Evolutionary conservation across 2,888 invertebrate species (phyloP).

Genomic region (Dryomyza anilis): DNA sequence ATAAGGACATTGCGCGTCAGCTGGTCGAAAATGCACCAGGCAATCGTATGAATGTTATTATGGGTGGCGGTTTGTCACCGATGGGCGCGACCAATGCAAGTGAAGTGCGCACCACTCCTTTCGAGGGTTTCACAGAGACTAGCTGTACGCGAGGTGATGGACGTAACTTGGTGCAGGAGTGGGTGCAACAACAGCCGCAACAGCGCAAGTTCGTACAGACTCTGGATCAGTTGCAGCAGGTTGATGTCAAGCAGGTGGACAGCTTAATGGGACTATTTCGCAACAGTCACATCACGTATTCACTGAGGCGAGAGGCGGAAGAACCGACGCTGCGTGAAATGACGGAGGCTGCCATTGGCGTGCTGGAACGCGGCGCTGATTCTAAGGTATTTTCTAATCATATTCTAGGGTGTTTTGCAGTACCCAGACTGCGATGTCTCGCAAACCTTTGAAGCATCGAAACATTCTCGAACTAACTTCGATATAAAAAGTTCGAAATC

Average conservation of each 20-base stretch:
- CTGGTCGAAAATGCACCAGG: conserved; percentile 69
- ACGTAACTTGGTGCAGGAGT: conserved; percentile 65
- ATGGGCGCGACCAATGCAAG: conserved; percentile 56
- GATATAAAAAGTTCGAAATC: too few relatives aligned
- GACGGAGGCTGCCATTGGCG: conserved; percentile 66
- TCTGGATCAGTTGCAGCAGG: conserved; percentile 56
- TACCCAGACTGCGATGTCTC: too few relatives aligned
- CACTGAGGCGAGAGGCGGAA: conserved; percentile 62
- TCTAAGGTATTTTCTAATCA: too few relatives aligned
- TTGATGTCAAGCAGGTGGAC: conserved; percentile 59
- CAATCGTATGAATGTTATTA: conserved; percentile 66
- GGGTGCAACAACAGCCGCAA: conserved; percentile 60
- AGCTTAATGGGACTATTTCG: conserved; percentile 65
- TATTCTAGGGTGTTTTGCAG: too few relatives aligned
- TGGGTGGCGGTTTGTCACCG: conserved; percentile 67
- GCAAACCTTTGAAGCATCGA: too few relatives aligned
- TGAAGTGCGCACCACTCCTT: conserved; percentile 41
- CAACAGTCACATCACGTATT: conserved; percentile 66
- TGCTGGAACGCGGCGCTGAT: conserved; percentile 52
- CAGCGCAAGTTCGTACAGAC: conserved; percentile 58
- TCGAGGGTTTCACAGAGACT: conserved; percentile 50
- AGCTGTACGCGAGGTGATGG: conserved; percentile 64
- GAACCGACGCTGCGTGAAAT: conserved; percentile 67
- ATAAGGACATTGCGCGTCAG: conserved; percentile 68
- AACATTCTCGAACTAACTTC: too few relatives aligned